A percentile compares a stretch with the other conserved stretches of the same genome.
phyloP scores from a whole-genome alignment of 1,140 invertebrate genomes.

The Belonocnema kinseyi region DNA sequence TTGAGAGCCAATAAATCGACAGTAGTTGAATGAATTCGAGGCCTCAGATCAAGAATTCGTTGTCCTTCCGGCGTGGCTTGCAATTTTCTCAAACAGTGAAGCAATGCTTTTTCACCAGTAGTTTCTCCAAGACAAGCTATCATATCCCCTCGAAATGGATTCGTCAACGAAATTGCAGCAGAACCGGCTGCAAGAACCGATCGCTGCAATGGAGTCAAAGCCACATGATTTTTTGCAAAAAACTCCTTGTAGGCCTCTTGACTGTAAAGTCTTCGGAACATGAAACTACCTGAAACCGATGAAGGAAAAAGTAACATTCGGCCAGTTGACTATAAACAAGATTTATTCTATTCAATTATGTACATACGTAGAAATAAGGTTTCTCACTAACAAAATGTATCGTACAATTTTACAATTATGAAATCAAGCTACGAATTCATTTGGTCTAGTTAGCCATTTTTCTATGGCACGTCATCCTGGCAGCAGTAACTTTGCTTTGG shows the following conservation, averaged over 20 bases:
- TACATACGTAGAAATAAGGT: constrained; percentile 20
- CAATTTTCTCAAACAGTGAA: constrained; percentile 83
- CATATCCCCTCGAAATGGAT: constrained; percentile 91
- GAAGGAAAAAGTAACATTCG: constrained; percentile 48
- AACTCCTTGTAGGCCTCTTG: constrained; percentile 71
- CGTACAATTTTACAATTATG: neutral
- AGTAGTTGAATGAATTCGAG: constrained; percentile 90
- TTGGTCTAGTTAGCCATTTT: constrained; percentile 37
- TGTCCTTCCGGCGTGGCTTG: constrained; percentile 80
- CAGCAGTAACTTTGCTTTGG: constrained; percentile 49
- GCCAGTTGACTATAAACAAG: constrained; percentile 24
- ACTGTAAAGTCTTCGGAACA: constrained; percentile 49
- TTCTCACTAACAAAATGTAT: constrained; percentile 26
- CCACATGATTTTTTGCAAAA: constrained; percentile 81
- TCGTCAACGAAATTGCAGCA: constrained; percentile 82
- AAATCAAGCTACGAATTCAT: no score
- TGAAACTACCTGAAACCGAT: constrained; percentile 57
- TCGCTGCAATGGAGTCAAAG: constrained; percentile 85
- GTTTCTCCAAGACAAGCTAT: constrained; percentile 95
- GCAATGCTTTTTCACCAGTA: constrained; percentile 84
- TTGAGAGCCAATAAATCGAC: constrained; percentile 86
- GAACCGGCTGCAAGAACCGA: constrained; percentile 87
- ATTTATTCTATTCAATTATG: constrained; percentile 35
- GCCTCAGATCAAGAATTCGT: constrained; percentile 85
- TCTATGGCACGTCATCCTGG: constrained; percentile 45